Evolutionary conservation across 92 coral and sea anemone species (phyloP).

Genomic region (Bergia puertoricense): DNA sequence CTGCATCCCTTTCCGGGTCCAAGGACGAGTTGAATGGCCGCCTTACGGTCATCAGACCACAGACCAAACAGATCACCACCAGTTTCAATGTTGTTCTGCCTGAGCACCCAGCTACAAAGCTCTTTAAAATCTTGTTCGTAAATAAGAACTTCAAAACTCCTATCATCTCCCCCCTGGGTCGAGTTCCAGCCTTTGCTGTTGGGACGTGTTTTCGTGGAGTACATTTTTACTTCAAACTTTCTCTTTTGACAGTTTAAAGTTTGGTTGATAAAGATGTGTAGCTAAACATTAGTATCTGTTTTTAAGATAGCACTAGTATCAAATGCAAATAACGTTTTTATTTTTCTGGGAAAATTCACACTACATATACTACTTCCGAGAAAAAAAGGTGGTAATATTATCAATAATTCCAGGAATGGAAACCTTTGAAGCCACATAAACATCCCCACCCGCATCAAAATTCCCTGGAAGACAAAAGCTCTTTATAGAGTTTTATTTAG

Average conservation of each 20-base stretch:
- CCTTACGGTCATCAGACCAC: constrained; percentile 79
- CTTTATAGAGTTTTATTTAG: too few relatives aligned
- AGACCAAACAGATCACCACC: constrained; percentile 94
- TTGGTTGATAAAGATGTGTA: too few relatives aligned
- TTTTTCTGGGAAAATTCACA: neutral
- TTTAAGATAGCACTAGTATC: too few relatives aligned
- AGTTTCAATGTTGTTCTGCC: constrained; percentile 70
- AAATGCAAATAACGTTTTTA: neutral
- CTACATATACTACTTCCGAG: neutral
- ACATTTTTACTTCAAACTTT: neutral
- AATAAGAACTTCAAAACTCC: constrained; percentile 57
- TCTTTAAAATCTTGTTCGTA: constrained; percentile 66
- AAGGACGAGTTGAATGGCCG: constrained; percentile 79
- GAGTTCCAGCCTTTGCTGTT: neutral
- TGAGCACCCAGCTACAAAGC: constrained; percentile 60
- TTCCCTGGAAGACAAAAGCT: too few relatives aligned
- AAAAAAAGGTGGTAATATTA: too few relatives aligned
- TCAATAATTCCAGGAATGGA: neutral
- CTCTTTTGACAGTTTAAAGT: neutral
- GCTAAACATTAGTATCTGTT: neutral
- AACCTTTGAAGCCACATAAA: neutral
- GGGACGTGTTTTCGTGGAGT: neutral
- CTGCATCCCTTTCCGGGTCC: constrained; percentile 80
- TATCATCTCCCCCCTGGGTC: neutral
- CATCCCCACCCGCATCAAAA: too few relatives aligned